Evolutionary conservation across 2,797 vertebrate species (phyloP), one percentile per base, ranked within the genome.

Genomic region (Cacajao melanocephalus): DNA sequence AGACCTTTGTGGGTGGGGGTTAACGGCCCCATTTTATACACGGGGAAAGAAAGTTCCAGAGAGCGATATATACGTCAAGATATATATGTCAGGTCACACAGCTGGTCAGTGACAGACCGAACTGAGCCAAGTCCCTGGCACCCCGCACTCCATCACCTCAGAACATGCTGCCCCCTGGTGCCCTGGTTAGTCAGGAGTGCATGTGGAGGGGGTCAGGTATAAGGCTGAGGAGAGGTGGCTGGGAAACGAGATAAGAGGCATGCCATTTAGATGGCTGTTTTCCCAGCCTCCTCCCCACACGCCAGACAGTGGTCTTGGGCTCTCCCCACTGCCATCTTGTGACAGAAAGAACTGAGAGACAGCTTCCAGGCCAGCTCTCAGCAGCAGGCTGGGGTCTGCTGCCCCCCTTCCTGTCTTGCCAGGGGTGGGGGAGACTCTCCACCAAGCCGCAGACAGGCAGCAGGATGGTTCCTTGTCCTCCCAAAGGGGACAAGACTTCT

Each of bases 281-380:
- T 93, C n/a, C 13, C 96, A 93, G 93, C 94, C 97, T 97, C 96
- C 97, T 92, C 82, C 97, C 92, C 67, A 50, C 94, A 98, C 96
- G 97, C 97, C 98, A 96, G 98, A 97, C 96, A 97, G 95, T 97
- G 96, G 72, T 93, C 58, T 2, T 84, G 95, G 94, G 97, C 98
- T 97, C 97, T 97, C 97, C 93, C 96, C 94, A 2, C 85, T 48
- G 83, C 83, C 87, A 39, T 85, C 94, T 94, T 26, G 24, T 10
- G 96, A 98, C 97, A 6, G 0, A 97, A 97, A 97, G 98, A 98
- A 97, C 98, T 96, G 91, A 79, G 88, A 96, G 73, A 97, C 97
- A 88, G 84, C 90, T 98, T 98, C 96, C 11, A 78, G 93, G 80
- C 95, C 95, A 84, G 97, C 92, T 72, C 97, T 97, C 96, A 88